Conservation (phyloP, 2,888 invertebrate species). For the Drosophila colorata region DNA sequence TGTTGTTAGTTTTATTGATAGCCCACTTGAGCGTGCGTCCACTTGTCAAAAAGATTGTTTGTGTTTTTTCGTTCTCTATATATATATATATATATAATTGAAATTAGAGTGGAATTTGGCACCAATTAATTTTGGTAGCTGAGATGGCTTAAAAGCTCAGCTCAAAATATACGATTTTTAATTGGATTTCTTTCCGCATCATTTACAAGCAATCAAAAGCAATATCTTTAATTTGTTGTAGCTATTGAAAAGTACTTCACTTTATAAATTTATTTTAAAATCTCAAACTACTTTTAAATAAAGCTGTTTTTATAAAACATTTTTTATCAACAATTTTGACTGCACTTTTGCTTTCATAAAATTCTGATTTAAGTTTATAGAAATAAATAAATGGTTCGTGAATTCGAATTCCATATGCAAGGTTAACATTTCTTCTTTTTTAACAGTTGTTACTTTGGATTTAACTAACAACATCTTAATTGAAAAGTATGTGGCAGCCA, state of each 20-base stretch:
- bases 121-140: conserved; percentile 24
- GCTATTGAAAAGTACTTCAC: conserved; percentile 5
- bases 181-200: conserved; percentile 33
- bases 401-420: no score
- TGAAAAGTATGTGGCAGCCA: background rate
- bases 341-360: no score
- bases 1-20: conserved; percentile 44
- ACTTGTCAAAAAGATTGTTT: conserved; percentile 27
- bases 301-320: no score
- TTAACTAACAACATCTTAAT: no score
- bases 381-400: no score
- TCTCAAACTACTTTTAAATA: no score
- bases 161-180: conserved; percentile 17
- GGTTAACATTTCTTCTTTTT: no score
- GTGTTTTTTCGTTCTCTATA: conserved; percentile 5
- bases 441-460: no score
- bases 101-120: conserved; percentile 1
- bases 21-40: conserved; percentile 15
- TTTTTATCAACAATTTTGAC: no score
- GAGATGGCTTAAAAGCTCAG: conserved; percentile 8
- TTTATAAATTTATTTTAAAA: background rate
- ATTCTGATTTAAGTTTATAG: no score
- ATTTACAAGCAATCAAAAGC: conserved; percentile 16
- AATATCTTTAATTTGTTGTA: background rate
- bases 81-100: background rate